A percentile compares a stretch with the other conserved stretches of the same genome.
These are phyloP conservation scores for Fukomys damarensis DNA, from an alignment of 2,113 vertebrate genomes.

Conservation along the genomic window DNA sequence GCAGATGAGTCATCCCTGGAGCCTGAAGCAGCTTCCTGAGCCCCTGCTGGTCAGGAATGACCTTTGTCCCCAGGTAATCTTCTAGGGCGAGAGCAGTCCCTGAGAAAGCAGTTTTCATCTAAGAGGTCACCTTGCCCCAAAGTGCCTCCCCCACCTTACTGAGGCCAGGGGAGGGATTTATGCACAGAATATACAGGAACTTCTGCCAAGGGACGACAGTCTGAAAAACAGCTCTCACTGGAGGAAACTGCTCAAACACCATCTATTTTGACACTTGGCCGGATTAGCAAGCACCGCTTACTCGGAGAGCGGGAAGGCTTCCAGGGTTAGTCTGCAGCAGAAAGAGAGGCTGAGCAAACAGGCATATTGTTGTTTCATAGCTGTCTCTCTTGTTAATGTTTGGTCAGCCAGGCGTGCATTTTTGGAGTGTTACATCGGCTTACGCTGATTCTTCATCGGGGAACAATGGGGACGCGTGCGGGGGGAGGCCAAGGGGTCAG, in stretches of 20 bases:
- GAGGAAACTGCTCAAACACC: constrained; percentile 42
- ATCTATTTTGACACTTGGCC: constrained; percentile 65
- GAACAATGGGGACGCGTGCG: constrained; percentile 66
- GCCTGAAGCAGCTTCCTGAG: not conserved
- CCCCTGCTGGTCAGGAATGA: not conserved
- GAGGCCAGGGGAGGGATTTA: not conserved
- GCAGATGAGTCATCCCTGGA: not conserved
- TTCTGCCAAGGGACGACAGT: constrained; percentile 31
- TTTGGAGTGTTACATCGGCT: constrained; percentile 76
- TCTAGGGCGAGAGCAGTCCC: not conserved
- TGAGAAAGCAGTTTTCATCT: not conserved
- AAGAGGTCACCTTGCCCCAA: not conserved
- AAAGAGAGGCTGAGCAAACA: constrained; percentile 59
- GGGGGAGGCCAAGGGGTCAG: constrained; percentile 69
- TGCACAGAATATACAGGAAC: not conserved
- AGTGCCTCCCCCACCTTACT: not conserved
- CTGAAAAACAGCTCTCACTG: not conserved
- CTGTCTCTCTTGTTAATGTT: constrained; percentile 74
- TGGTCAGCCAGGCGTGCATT: constrained; percentile 67
- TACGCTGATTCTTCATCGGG: constrained; percentile 72
- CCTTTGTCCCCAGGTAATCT: not conserved
- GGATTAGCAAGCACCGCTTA: constrained; percentile 58
- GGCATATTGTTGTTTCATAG: constrained; percentile 61
- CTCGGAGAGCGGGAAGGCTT: constrained; percentile 42
- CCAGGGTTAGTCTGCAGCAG: constrained; percentile 46